These are phyloP conservation scores for Sminthurinus aureus DNA, from an alignment of 2,888 invertebrate species.

Conservation along the genomic window DNA sequence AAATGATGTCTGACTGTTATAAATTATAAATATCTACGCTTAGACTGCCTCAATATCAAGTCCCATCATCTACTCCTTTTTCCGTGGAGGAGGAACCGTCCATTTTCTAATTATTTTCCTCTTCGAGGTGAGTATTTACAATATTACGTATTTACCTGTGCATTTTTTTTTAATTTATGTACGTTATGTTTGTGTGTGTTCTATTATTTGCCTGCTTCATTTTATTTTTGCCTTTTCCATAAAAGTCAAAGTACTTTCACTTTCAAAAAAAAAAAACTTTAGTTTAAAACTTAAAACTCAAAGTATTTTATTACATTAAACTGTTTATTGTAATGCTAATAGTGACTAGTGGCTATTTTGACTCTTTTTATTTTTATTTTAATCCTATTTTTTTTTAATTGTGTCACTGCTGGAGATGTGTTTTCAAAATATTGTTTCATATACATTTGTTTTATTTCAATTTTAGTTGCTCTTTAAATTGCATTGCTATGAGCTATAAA, in stretches of 20 bases:
- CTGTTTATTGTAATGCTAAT: too few relatives aligned
- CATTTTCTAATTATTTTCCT: constrained; percentile 12
- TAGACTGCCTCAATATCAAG: constrained; percentile 54
- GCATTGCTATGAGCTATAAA: not conserved
- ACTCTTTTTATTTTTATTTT: too few relatives aligned
- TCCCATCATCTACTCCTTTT: constrained; percentile 48
- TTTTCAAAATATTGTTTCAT: too few relatives aligned
- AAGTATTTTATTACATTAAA: too few relatives aligned
- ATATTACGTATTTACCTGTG: not conserved
- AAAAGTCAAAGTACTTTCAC: not conserved
- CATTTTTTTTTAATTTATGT: not conserved
- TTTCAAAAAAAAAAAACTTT: too few relatives aligned
- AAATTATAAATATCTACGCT: constrained; percentile 10
- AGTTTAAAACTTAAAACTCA: too few relatives aligned
- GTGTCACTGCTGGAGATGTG: too few relatives aligned
- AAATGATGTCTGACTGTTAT: too few relatives aligned
- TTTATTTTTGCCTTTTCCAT: not conserved
- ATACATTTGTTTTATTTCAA: too few relatives aligned
- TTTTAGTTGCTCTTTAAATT: too few relatives aligned
- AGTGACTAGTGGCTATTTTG: too few relatives aligned
- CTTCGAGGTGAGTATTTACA: constrained; percentile 36
- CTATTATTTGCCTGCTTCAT: constrained; percentile 5
- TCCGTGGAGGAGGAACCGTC: constrained; percentile 42
- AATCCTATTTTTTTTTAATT: too few relatives aligned
- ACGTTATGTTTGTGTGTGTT: constrained; percentile 6